Base-by-base conservation (phyloP, 35 echinoderm and acorn worm genomes). In the Eucidaris tribuloides region DNA sequence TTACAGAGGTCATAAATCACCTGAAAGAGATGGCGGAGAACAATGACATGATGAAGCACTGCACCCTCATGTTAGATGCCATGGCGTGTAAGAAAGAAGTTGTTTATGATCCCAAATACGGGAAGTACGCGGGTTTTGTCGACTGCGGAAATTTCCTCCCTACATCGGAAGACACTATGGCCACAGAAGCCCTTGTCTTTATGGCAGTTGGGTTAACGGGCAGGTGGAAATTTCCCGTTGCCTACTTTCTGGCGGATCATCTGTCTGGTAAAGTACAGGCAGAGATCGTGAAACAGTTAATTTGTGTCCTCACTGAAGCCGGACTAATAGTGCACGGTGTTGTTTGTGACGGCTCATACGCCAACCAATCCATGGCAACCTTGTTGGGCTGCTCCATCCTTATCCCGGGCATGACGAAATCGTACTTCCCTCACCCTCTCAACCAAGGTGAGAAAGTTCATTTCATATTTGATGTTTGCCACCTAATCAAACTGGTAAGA, bases 391-490 rank as follows among this genome's bases (percentile, higher is more conserved):
- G 87, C 61, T 90, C 87, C 38, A 78, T 87, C 22, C 13, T 64
- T 27, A 49, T 54, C 36, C 64, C 87, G 50, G 27, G 13, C 7
- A 38, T 24, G 13, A 19, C 85, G 42, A 76, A 54, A 79, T 7
- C 71, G 38, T 79, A 38, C 70, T 91, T 91, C 30, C 62, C 50
- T 30, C 82, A 85, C 45, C 89, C 89, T 62, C 36, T 58, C 62
- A 42, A 65, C 41, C 81, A 55, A 54, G 39, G 45, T 78, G 70
- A 91, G 43, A 83, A 77, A 48, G 89, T 91, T 5, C 50, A 80
- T 42, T 85, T 91, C 57, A 78, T 91, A 9, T 91, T 91, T 85
- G 89, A 91, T 80, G 61, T 82, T 3, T 88, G 86, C 62, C 86
- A 88, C 62, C 46, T 85, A 13, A 77, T 85, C 9, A 90, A 84